Conservation (phyloP, 1,140 invertebrate genomes). For the Plutomurus gul region DNA sequence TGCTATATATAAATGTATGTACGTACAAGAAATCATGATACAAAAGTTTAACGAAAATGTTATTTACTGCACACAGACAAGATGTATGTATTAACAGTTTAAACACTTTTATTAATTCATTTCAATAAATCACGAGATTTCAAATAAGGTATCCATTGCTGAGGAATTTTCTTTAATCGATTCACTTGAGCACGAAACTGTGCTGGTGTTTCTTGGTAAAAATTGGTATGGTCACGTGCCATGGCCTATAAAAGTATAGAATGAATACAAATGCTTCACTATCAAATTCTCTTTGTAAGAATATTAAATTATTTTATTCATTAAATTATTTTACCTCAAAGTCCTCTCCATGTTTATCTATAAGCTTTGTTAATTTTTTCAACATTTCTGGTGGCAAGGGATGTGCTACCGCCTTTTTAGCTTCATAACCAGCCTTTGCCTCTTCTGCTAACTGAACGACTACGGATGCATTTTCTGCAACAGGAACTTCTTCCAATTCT, state of each 20-base stretch:
- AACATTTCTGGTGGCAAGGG: conserved; percentile 46
- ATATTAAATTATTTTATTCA: background rate
- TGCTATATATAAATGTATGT: no score
- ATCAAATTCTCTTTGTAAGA: background rate
- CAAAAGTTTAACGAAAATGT: no score
- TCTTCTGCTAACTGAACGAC: conserved; percentile 24
- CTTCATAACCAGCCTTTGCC: conserved; percentile 31
- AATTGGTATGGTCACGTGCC: conserved; percentile 48
- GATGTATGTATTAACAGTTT: no score
- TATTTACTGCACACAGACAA: no score
- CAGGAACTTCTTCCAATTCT: background rate
- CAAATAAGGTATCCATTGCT: conserved; percentile 51
- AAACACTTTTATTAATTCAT: no score
- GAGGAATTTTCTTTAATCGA: conserved; percentile 49
- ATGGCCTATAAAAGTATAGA: conserved; percentile 44
- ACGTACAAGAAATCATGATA: no score
- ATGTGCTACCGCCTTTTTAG: conserved; percentile 44
- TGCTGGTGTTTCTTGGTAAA: conserved; percentile 51
- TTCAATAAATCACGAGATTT: conserved; percentile 35
- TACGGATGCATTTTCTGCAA: background rate
- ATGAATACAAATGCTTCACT: background rate
- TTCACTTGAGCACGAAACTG: conserved; percentile 46
- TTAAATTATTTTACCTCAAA: conserved; percentile 44
- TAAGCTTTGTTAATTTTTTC: conserved; percentile 41
- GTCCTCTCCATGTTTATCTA: conserved; percentile 52